phyloP scores from a whole-genome alignment of 2,797 vertebrate genomes.

The Rhinatrema bivittatum region DNA sequence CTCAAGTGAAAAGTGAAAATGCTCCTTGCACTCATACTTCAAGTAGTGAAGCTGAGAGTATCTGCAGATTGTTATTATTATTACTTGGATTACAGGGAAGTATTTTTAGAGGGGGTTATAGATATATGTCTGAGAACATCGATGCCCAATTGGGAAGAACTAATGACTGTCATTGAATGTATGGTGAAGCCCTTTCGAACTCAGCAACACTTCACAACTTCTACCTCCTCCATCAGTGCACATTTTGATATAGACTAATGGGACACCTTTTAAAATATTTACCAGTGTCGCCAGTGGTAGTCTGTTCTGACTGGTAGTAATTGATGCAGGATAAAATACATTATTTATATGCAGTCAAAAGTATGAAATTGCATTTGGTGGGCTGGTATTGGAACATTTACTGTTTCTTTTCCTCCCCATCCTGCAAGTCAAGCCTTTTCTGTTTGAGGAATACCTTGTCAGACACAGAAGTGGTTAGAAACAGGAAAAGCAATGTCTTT shows the following conservation, averaged over 20 bases:
- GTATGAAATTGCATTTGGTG: conserved; percentile 25
- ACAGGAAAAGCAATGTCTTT: conserved; percentile 16
- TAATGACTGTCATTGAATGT: conserved; percentile 36
- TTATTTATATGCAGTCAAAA: conserved; percentile 37
- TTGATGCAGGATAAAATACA: conserved; percentile 42
- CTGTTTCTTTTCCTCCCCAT: conserved; percentile 21
- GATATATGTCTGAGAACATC: conserved; percentile 39
- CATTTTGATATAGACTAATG: conserved; percentile 25
- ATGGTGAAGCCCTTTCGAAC: conserved; percentile 27
- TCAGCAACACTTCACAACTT: conserved; percentile 12
- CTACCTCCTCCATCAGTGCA: conserved; percentile 27
- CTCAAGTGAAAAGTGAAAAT: conserved; percentile 66
- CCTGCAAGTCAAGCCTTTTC: conserved; percentile 35
- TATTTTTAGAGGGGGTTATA: conserved; percentile 46
- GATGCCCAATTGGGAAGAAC: conserved; percentile 61
- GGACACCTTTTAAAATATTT: conserved; percentile 10
- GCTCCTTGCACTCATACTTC: conserved; percentile 50
- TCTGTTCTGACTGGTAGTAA: conserved; percentile 31
- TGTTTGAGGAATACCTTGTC: conserved; percentile 41
- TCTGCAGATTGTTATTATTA: conserved; percentile 49
- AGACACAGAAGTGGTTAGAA: conserved; percentile 25
- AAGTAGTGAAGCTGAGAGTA: conserved; percentile 40
- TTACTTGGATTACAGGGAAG: too few species aligned
- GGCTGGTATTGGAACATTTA: conserved; percentile 37
- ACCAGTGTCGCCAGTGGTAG: neutral